These are phyloP conservation scores for Mesopsocus fuscifrons DNA, from an alignment of 2,888 invertebrate genomes.

Conservation along the genomic window DNA sequence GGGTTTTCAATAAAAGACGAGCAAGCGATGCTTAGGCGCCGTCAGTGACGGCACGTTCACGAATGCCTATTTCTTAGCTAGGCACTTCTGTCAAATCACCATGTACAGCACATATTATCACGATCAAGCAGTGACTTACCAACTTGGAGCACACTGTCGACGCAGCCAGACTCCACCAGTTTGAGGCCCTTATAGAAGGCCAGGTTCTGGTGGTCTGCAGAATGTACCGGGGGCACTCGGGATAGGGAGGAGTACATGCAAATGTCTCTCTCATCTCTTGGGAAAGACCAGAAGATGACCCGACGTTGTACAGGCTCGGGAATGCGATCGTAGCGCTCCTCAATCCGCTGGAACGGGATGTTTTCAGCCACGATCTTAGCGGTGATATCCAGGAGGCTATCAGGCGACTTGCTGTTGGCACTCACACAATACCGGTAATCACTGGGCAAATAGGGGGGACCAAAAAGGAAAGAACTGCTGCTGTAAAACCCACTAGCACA, in stretches of 20 bases:
- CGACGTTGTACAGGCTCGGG: constrained; percentile 75
- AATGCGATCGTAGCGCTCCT: constrained; percentile 70
- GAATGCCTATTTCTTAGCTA: no score
- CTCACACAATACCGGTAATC: constrained; percentile 12
- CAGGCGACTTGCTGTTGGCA: constrained; percentile 26
- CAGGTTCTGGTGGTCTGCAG: constrained; percentile 55
- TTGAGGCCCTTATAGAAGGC: constrained; percentile 75
- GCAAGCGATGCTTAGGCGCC: no score
- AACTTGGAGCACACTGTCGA: constrained; percentile 73
- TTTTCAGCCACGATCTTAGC: constrained; percentile 68
- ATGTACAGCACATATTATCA: no score
- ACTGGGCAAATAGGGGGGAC: constrained; percentile 4
- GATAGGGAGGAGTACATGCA: constrained; percentile 74
- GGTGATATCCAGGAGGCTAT: constrained; percentile 61
- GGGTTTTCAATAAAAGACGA: no score
- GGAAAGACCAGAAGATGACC: constrained; percentile 79
- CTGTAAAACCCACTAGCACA: constrained; percentile 6
- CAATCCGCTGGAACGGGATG: constrained; percentile 70
- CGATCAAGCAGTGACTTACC: no score
- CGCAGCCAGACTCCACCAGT: constrained; percentile 61
- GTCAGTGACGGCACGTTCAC: no score
- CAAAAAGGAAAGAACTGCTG: constrained; percentile 6
- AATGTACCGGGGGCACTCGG: constrained; percentile 29
- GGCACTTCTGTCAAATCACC: no score
- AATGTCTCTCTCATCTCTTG: constrained; percentile 69